phyloP scores from a whole-genome alignment of 2,888 invertebrate species.

The Timema cristinae region DNA sequence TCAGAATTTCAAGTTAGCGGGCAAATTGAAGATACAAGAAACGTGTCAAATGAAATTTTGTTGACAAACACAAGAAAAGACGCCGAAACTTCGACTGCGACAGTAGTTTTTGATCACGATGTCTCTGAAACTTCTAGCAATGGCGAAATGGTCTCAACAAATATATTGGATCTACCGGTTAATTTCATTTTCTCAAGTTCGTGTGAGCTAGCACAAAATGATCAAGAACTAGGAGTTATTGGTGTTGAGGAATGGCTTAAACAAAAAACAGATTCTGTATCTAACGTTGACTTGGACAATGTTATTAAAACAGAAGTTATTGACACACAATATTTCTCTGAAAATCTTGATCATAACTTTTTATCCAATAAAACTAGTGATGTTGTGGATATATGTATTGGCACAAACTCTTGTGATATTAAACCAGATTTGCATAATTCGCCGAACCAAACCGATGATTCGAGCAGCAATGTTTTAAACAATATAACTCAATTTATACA shows the following conservation, averaged over 20 bases:
- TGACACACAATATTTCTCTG: slow-evolving; percentile 24
- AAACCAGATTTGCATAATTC: slow-evolving; percentile 21
- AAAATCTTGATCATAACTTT: slow-evolving; percentile 26
- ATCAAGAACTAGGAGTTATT: slow-evolving; percentile 21
- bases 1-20: slow-evolving; percentile 40
- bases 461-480: too few species aligned
- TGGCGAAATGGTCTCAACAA: background rate
- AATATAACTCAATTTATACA: background rate
- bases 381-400: slow-evolving; percentile 28
- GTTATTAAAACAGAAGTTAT: slow-evolving; percentile 33
- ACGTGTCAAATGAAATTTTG: background rate
- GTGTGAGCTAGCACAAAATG: slow-evolving; percentile 18
- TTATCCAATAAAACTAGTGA: slow-evolving; percentile 24
- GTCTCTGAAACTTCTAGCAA: slow-evolving; percentile 14
- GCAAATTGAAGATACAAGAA: slow-evolving; percentile 35
- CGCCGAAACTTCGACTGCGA: background rate
- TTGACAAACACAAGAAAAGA: background rate
- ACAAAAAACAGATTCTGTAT: slow-evolving; percentile 39
- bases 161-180: slow-evolving; percentile 14
- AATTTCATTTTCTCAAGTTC: slow-evolving; percentile 19
- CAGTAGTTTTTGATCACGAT: slow-evolving; percentile 15
- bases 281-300: slow-evolving; percentile 40
- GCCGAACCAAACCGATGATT: too few species aligned
- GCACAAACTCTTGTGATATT: slow-evolving; percentile 27
- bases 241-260: slow-evolving; percentile 44